Conservation (phyloP, 1,140 invertebrate species). For the Drosophila pseudoobscura region DNA sequence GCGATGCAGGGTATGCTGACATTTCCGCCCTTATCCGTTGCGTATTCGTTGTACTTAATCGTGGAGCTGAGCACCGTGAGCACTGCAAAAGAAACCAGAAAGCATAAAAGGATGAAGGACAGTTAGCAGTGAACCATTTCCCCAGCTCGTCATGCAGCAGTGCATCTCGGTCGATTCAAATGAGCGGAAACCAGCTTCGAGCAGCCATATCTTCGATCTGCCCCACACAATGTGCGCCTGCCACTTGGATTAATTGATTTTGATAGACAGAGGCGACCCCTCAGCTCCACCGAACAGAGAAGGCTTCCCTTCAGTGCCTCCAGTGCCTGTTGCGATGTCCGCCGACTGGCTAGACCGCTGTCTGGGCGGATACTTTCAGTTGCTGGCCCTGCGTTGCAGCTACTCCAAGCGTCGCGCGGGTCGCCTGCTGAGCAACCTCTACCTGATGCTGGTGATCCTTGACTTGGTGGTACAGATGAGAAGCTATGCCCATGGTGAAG, state of each 20-base stretch:
- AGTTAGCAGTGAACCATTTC: background rate
- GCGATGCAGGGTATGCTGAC: constrained; percentile 80
- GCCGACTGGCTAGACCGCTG: constrained; percentile 30
- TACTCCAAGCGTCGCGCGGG: constrained; percentile 8
- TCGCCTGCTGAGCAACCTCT: constrained; percentile 32
- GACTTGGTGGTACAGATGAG: constrained; percentile 17
- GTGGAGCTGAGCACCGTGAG: constrained; percentile 79
- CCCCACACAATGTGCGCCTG: background rate
- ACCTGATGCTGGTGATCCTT: constrained; percentile 29
- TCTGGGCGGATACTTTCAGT: constrained; percentile 45
- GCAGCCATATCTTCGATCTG: background rate
- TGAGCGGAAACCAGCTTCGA: too few relatives aligned
- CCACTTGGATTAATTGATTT: background rate
- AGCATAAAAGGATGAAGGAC: background rate
- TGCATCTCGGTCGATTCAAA: too few relatives aligned
- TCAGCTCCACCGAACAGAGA: too few relatives aligned
- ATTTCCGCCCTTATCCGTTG: constrained; percentile 80
- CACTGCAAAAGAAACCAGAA: constrained; percentile 53
- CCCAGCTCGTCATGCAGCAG: too few relatives aligned
- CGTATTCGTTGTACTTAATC: constrained; percentile 83
- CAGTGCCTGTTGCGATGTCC: constrained; percentile 45
- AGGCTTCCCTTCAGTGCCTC: constrained; percentile 17
- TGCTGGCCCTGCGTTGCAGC: constrained; percentile 47
- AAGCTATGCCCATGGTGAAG: background rate
- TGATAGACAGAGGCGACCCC: too few relatives aligned